A percentile compares a stretch with the other conserved stretches of the same genome.
Evolutionary conservation across 2,113 vertebrate species (phyloP).

Genomic region (Tringa solitaria): DNA sequence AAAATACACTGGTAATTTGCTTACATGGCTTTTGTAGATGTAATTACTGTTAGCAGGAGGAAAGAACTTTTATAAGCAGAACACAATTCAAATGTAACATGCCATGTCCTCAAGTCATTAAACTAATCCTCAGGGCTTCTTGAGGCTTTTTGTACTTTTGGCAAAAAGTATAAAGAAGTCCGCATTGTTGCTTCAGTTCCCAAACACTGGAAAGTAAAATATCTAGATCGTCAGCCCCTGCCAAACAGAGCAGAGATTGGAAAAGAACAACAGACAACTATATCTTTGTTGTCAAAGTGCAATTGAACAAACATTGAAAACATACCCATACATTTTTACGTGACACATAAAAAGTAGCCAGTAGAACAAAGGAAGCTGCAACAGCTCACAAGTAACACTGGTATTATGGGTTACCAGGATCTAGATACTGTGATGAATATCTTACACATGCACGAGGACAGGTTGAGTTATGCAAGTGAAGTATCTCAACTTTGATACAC

Average conservation of each 20-base stretch:
- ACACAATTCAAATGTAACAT: slow-evolving; percentile 44
- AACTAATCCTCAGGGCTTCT: slow-evolving; percentile 38
- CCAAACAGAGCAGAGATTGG: background rate
- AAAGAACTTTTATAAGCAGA: slow-evolving; percentile 48
- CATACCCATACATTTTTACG: background rate
- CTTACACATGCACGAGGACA: background rate
- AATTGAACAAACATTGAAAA: background rate
- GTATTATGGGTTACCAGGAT: background rate
- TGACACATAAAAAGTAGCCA: background rate
- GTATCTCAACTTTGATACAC: background rate
- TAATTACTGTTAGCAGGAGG: slow-evolving; percentile 36
- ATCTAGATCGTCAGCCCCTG: background rate
- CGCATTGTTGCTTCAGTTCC: background rate
- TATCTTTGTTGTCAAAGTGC: background rate
- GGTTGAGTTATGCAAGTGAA: background rate
- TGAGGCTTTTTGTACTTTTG: slow-evolving; percentile 49
- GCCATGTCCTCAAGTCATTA: slow-evolving; percentile 41
- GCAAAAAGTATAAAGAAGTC: slow-evolving; percentile 29
- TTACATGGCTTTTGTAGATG: slow-evolving; percentile 32
- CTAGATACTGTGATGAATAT: background rate
- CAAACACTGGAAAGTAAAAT: background rate
- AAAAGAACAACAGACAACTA: background rate
- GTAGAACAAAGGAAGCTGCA: background rate
- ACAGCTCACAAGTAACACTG: background rate
- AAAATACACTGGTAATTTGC: slow-evolving; percentile 17